Conservation (phyloP, 2,113 vertebrate species). For the Chamaetylas fuelleborni region DNA sequence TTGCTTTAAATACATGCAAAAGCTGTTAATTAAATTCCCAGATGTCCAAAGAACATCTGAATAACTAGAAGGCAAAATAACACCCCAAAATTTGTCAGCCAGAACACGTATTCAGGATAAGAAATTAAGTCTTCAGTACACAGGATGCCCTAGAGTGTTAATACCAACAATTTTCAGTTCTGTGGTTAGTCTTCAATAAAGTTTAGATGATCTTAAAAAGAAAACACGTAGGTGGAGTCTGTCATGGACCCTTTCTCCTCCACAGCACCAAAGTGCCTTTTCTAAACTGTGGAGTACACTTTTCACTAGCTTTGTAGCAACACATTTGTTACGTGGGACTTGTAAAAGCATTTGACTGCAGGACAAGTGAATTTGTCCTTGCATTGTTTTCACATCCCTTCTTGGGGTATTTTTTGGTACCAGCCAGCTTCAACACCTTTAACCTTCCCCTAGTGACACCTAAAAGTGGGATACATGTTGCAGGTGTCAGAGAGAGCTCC, state of each 20-base stretch:
- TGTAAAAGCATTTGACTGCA: not conserved
- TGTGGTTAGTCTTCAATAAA: conserved; percentile 54
- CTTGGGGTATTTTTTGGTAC: not conserved
- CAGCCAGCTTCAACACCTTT: not conserved
- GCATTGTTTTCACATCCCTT: not conserved
- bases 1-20: conserved; percentile 51
- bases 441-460: not conserved
- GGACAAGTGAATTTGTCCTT: not conserved
- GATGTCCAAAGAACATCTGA: conserved; percentile 62
- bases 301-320: not conserved
- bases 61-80: conserved; percentile 67
- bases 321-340: not conserved
- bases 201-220: conserved; percentile 45
- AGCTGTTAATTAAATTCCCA: conserved; percentile 65
- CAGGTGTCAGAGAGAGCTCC: not conserved
- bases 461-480: accelerated
- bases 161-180: conserved; percentile 61
- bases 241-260: conserved; percentile 2
- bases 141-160: conserved; percentile 60
- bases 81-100: conserved; percentile 68
- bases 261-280: not conserved
- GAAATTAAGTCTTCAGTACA: conserved; percentile 28
- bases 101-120: conserved; percentile 64
- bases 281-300: not conserved
- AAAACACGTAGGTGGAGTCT: conserved; percentile 2